Evolutionary conservation across 2,113 vertebrate genomes (phyloP).

Genomic region (Scomber colias): DNA sequence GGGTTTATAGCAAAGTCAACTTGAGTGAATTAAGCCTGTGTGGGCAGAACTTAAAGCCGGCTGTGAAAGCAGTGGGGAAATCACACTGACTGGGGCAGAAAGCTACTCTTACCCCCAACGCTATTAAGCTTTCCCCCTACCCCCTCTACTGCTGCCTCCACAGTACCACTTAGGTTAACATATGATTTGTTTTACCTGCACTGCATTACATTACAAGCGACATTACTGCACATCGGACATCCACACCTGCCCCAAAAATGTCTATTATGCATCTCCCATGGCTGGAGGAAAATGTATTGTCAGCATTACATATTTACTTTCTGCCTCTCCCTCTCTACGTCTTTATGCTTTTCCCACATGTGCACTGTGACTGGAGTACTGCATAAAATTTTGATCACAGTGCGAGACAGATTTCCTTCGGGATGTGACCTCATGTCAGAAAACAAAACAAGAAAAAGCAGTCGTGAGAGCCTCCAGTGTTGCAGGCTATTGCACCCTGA

Average conservation of each 20-base stretch:
- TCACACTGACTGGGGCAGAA: conserved; percentile 1
- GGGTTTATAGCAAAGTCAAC: conserved; percentile 72
- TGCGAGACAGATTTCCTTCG: conserved; percentile 43
- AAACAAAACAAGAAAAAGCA: conserved; percentile 47
- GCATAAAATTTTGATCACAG: conserved; percentile 70
- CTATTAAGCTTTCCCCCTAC: conserved; percentile 4
- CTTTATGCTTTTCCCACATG: conserved; percentile 56
- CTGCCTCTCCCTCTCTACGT: conserved; percentile 24
- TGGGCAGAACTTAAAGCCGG: conserved; percentile 68
- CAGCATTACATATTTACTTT: conserved; percentile 58
- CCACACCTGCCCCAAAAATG: conserved; percentile 59
- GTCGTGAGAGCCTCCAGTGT: conserved; percentile 22
- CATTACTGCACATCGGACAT: conserved; percentile 23
- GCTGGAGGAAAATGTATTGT: conserved; percentile 54
- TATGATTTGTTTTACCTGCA: conserved; percentile 2
- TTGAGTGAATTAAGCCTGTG: conserved; percentile 72
- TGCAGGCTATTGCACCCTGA: conserved; percentile 10
- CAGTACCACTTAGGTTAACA: conserved; percentile 3
- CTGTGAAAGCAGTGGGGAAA: conserved; percentile 67
- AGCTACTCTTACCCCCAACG: conserved; percentile 40
- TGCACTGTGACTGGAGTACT: conserved; percentile 55
- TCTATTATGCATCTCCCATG: conserved; percentile 44
- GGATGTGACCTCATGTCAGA: conserved; percentile 59
- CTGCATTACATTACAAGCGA: not conserved
- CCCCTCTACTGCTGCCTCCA: conserved; percentile 7